Evolutionary conservation across 2,797 vertebrate genomes (phyloP).

Genomic region (Sarcophilus harrisii): DNA sequence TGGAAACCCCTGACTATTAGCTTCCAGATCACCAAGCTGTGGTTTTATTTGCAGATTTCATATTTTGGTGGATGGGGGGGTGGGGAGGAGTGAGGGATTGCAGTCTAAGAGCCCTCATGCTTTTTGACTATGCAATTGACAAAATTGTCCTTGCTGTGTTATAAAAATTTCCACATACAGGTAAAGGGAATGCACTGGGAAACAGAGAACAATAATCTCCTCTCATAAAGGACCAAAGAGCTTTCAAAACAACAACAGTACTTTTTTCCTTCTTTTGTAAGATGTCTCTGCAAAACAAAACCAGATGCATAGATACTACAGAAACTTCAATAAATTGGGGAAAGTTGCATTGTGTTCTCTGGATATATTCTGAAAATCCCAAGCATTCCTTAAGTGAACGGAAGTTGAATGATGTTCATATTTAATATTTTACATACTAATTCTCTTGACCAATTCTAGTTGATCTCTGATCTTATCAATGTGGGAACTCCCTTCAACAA

Average conservation of each 20-base stretch:
- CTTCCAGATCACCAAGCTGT: constrained; percentile 61
- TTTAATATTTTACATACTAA: neutral
- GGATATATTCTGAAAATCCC: neutral
- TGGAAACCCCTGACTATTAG: constrained; percentile 8
- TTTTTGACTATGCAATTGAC: constrained; percentile 66
- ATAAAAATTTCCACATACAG: constrained; percentile 44
- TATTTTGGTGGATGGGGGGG: neutral
- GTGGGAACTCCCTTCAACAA: neutral
- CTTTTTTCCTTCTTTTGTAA: constrained; percentile 55
- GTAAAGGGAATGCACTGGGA: constrained; percentile 53
- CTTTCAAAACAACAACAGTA: constrained; percentile 44
- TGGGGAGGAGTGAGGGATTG: neutral
- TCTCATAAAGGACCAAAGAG: constrained; percentile 35
- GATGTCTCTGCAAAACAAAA: constrained; percentile 71
- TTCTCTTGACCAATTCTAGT: neutral
- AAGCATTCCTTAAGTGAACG: neutral
- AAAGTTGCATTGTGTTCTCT: neutral
- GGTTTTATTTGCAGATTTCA: constrained; percentile 53
- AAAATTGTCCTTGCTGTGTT: constrained; percentile 48
- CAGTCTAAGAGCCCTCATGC: neutral
- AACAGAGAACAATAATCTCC: constrained; percentile 54
- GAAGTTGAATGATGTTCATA: neutral
- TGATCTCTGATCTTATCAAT: neutral
- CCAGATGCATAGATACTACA: constrained; percentile 62
- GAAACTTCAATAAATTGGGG: constrained; percentile 65